Evolutionary conservation across 2,888 invertebrate genomes (phyloP), one percentile per base, ranked within the genome.

Genomic region (Ormyrus labotus): DNA sequence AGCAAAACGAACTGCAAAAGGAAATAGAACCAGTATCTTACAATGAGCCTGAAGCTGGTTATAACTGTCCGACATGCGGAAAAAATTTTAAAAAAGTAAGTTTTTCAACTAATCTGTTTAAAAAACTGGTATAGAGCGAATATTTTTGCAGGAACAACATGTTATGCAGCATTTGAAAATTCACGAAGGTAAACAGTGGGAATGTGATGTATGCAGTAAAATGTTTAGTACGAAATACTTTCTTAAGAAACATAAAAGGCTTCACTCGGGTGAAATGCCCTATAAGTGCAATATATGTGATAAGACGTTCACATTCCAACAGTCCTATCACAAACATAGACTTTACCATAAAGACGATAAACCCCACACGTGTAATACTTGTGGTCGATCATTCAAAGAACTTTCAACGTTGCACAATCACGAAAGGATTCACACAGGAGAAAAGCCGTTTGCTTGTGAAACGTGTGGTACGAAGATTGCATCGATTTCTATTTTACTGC

Each of bases 211-310:
- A 64, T 97, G 97, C 90, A 93, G 93, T 77, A 97, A 97, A 92
- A 93, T 94, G 90, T 97, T 97, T 88, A 96, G 96, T 0, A 97
- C 96, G 1, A 97, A 97, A 91, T 96, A 97, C 92, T 97, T 97
- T 88, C 91, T 97, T 84, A 96, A 96, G 91, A 97, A 97, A 91
- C 97, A 97, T 89, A 96, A 96, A 91, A 93, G 96, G 84, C 92
- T 97, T 81, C 97, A 97, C 90, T 86, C 92, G 94, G 96, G 97
- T 80, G 97, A 97, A 92, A 96, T 96, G 93, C 97, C 97, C 0
- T 97, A 97, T 88, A 94, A 94, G 45, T 97, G 97, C 87, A 92
- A 93, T 68, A 94, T 95, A 85, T 97, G 97, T 88, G 95, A 95
- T 84, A 96, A 96, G 89, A 95, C 95, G 10, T 97, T 97, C 90